phyloP scores from a whole-genome alignment of 2,888 invertebrate species.

The Oscheius sp. region DNA sequence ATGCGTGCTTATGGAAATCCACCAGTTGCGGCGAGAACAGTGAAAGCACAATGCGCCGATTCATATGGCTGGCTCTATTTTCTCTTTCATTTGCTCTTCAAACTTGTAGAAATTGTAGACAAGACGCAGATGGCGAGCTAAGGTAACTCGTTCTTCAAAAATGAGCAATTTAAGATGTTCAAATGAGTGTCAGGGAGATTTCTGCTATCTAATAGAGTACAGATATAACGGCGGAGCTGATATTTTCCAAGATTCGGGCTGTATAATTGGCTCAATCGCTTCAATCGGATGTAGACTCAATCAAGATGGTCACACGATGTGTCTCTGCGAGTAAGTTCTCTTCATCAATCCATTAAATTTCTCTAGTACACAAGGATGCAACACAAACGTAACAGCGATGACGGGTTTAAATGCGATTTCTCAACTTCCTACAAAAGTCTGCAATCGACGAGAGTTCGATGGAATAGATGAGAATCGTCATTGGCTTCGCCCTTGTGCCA shows the following conservation, averaged over 20 bases:
- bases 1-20: no score
- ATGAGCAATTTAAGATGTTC: background rate
- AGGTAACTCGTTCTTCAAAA: background rate
- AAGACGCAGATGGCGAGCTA: constrained; percentile 11
- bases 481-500: constrained; percentile 47
- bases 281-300: constrained; percentile 44
- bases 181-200: constrained; percentile 14
- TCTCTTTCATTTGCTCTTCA: no score
- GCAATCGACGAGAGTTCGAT: constrained; percentile 35
- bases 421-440: constrained; percentile 40
- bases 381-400: constrained; percentile 35
- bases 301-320: constrained; percentile 45
- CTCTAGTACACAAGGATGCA: constrained; percentile 42
- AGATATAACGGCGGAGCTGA: constrained; percentile 9
- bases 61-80: no score
- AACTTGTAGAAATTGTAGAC: constrained; percentile 7
- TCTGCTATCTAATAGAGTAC: constrained; percentile 17
- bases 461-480: constrained; percentile 35
- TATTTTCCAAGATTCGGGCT: constrained; percentile 33
- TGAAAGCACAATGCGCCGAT: no score
- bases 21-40: no score
- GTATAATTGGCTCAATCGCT: constrained; percentile 37
- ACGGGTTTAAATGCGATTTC: constrained; percentile 11
- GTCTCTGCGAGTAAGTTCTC: constrained; percentile 41
- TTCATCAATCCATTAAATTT: background rate